Percentiles rank a stretch among this genome's conserved stretches.
These are phyloP conservation scores for Mirounga angustirostris DNA, from an alignment of 2,113 vertebrate species.

Conservation along the genomic window DNA sequence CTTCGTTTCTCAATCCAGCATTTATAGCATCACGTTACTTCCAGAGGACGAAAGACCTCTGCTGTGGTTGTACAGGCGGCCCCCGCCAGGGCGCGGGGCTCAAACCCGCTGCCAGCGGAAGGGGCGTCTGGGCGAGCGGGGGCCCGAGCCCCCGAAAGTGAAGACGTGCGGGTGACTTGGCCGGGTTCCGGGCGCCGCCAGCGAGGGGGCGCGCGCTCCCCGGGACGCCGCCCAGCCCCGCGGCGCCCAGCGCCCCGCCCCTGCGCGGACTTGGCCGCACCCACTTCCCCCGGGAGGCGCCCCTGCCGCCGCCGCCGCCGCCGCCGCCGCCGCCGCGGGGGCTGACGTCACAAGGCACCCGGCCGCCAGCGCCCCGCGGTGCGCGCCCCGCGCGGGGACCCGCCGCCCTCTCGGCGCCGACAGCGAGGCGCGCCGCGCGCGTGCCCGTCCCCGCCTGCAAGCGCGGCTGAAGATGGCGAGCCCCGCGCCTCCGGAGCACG, in stretches of 20 bases:
- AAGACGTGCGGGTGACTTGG: rapidly evolving
- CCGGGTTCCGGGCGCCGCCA: neutral
- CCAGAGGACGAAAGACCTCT: neutral
- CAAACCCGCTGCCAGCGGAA: neutral
- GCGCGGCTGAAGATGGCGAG: constrained; percentile 79
- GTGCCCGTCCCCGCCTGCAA: neutral
- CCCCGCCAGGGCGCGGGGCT: neutral
- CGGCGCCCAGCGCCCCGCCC: constrained; percentile 26
- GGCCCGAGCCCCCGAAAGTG: neutral
- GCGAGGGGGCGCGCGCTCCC: neutral
- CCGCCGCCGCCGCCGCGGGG: constrained; percentile 9
- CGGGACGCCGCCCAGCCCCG: neutral
- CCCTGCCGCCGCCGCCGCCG: constrained; percentile 37
- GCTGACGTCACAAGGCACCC: constrained; percentile 86
- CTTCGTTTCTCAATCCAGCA: neutral
- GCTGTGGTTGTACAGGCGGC: neutral
- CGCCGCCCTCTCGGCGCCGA: neutral
- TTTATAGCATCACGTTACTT: neutral
- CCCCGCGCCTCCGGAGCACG: neutral
- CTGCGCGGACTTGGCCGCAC: constrained; percentile 62
- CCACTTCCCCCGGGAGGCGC: constrained; percentile 42
- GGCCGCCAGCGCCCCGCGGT: constrained; percentile 61
- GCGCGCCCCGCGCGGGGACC: constrained; percentile 42
- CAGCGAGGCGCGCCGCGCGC: constrained; percentile 19
- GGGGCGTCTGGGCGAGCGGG: neutral